Conservation (phyloP, 2,888 invertebrate species). For the Andrena dorsata region DNA sequence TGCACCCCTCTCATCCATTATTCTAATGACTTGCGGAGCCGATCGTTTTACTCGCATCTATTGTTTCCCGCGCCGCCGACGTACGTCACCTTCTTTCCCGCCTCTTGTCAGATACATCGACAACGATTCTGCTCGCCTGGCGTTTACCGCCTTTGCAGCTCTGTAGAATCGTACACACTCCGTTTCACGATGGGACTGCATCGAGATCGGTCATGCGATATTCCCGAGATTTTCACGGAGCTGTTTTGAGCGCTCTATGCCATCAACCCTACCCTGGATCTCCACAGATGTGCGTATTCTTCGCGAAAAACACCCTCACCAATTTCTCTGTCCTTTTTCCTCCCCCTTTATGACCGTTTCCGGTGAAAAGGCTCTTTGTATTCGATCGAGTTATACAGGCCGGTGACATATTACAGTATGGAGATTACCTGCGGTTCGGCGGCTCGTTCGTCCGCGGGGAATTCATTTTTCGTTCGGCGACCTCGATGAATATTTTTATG, state of each 20-base stretch:
- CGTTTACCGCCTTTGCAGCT: neutral
- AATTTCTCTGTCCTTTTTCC: neutral
- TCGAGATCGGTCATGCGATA: no score
- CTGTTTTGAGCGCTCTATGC: no score
- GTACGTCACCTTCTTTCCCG: conserved; percentile 15
- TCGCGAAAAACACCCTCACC: neutral
- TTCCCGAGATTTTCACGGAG: no score
- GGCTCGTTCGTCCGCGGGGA: conserved; percentile 36
- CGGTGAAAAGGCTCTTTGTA: conserved; percentile 27
- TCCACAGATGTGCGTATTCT: neutral
- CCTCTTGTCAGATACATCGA: neutral
- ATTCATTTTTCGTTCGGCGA: conserved; percentile 62
- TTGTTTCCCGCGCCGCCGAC: conserved; percentile 11
- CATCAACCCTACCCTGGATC: no score
- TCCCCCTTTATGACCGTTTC: neutral
- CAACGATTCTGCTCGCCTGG: neutral
- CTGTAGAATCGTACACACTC: no score
- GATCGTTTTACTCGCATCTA: conserved; percentile 40
- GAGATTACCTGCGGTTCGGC: conserved; percentile 34
- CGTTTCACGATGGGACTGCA: no score
- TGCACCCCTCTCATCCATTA: conserved; percentile 35
- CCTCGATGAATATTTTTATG: conserved; percentile 61
- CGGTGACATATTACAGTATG: conserved; percentile 43
- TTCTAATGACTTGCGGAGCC: conserved; percentile 36
- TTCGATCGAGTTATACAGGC: conserved; percentile 38